Base-by-base conservation (phyloP, 2,888 invertebrate species). In the Dioctria linearis region DNA sequence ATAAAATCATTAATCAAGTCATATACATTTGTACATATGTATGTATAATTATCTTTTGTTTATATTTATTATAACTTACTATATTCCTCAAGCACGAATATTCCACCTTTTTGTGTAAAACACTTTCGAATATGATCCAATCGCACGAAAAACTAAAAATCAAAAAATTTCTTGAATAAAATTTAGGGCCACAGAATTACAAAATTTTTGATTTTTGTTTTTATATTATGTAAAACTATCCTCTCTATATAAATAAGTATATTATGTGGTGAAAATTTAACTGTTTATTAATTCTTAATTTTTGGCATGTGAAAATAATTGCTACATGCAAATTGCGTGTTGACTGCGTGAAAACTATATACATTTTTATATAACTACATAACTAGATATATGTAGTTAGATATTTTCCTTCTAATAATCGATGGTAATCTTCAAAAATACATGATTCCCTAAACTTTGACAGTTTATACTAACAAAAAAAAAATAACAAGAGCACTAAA, bases 91-190 rank as follows among this genome's bases (percentile, higher is more conserved):
- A 99, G 93, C 88, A 99, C 95, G 92, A 99, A 99, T 90, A 99
- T 96, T 90, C 98, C 98, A 89, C 98, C 99, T 90, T 98, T 98
- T 90, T 97, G 98, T 82, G 99, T 98, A 92, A 98, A 99, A 92
- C 99, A 99, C 91, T 99, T 99, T 90, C 98, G 94, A 90, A 99
- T 99, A 91, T 98, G 98, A 91, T 97, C 96, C 91, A 99, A 93
- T 89, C 98, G 95, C 90, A 99, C 98, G 93, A 99, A 99, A 92
- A 98, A 99, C 98, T 99, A 95, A 86, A 25, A 96, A 96, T 88
- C 8, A 6, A 46, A 57, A 59, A 13, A 13, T 43, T 59, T 42
- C 13, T 42, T 54, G 54, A 54, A n/a, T 54, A 54, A 54, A 4
- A 54, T 54, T 4, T 11, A 54, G 25, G 25, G 25, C 25, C 25